phyloP scores from a whole-genome alignment of 2,888 invertebrate genomes.

The Ornithoptera priamus region DNA sequence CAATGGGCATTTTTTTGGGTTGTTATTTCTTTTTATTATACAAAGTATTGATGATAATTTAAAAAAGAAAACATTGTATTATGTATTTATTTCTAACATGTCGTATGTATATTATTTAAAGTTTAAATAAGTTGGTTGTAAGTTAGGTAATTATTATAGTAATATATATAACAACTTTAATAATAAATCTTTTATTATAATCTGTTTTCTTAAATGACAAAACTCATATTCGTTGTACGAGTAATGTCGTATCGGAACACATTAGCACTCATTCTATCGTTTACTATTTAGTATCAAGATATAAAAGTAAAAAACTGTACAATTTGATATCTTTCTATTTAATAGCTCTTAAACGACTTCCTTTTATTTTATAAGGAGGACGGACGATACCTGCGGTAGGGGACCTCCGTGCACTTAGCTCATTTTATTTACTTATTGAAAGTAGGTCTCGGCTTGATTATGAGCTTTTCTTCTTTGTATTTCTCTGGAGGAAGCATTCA shows the following conservation, averaged over 20 bases:
- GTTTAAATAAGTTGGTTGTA: too few relatives aligned
- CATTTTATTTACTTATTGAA: conserved; percentile 47
- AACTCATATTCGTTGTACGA: too few relatives aligned
- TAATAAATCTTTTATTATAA: too few relatives aligned
- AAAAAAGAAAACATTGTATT: too few relatives aligned
- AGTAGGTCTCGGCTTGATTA: conserved; percentile 56
- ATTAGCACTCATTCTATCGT: not conserved
- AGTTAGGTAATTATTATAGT: too few relatives aligned
- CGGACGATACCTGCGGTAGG: conserved; percentile 19
- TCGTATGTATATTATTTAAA: too few relatives aligned
- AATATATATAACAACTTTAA: too few relatives aligned
- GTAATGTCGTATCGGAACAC: not conserved
- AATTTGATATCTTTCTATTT: conserved; percentile 12
- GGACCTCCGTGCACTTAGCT: conserved; percentile 30
- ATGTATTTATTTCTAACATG: too few relatives aligned
- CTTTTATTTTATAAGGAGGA: conserved; percentile 16
- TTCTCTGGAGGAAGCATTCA: conserved; percentile 51
- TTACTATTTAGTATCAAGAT: not conserved
- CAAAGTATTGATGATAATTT: too few relatives aligned
- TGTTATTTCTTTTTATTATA: too few relatives aligned
- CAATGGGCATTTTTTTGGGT: too few relatives aligned
- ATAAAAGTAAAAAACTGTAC: conserved; percentile 6
- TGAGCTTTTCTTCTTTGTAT: conserved; percentile 47
- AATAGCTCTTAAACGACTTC: conserved; percentile 20
- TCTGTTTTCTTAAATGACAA: too few relatives aligned